A percentile compares a stretch with the other conserved stretches of the same genome.
Evolutionary conservation across 1,140 invertebrate species (phyloP).

Genomic region (Drosophila sturtevanti): DNA sequence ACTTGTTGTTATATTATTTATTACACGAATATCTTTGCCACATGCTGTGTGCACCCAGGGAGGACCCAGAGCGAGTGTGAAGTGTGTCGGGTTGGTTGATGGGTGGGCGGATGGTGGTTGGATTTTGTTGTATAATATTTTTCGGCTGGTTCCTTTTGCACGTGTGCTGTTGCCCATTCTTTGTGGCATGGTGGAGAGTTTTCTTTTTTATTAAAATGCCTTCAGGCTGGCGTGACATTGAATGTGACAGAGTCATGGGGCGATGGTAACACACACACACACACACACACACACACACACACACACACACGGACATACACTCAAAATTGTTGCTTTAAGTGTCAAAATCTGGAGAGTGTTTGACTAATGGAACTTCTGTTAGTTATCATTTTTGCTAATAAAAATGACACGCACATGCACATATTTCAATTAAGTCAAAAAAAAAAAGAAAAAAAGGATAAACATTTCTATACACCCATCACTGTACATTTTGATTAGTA

Average conservation of each 20-base stretch:
- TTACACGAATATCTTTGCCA: constrained; percentile 36
- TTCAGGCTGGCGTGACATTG: constrained; percentile 26
- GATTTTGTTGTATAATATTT: constrained; percentile 7
- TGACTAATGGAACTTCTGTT: constrained; percentile 5
- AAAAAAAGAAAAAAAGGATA: constrained; percentile 30
- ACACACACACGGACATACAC: too few species aligned
- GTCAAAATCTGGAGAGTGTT: neutral
- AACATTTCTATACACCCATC: constrained; percentile 21
- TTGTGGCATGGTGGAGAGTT: neutral
- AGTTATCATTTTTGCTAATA: constrained; percentile 1
- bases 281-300: constrained; percentile 13
- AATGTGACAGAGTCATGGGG: neutral
- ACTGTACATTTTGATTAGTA: constrained; percentile 19
- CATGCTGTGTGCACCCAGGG: constrained; percentile 37
- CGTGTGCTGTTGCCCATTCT: constrained; percentile 9
- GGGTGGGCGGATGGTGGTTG: neutral
- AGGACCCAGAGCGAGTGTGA: constrained; percentile 8
- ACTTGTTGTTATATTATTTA: constrained; percentile 44
- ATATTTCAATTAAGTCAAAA: constrained; percentile 40
- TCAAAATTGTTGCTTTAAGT: constrained; percentile 14
- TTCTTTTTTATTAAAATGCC: constrained; percentile 32
- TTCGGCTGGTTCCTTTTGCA: constrained; percentile 25
- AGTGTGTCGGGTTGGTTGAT: neutral
- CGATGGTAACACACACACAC: neutral
- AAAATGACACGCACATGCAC: constrained; percentile 5